A percentile compares a stretch with the other conserved stretches of the same genome.
These are phyloP conservation scores for Acrocyrtus sp. DNA, from an alignment of 2,888 invertebrate species.

Conservation along the genomic window DNA sequence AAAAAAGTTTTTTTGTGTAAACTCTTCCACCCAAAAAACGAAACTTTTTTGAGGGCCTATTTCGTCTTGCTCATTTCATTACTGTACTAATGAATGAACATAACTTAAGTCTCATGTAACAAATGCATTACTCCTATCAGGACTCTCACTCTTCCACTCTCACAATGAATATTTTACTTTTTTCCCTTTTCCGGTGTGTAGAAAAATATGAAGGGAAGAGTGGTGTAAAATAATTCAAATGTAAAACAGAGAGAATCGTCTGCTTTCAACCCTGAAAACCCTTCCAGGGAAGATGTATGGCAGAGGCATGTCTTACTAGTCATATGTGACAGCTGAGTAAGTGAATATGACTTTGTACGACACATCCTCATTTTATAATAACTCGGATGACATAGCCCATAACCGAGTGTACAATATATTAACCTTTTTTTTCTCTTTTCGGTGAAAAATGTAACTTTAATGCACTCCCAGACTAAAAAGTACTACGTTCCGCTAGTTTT, in stretches of 20 bases:
- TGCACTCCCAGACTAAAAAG: conserved; percentile 21
- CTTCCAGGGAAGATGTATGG: not conserved
- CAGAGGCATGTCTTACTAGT: not conserved
- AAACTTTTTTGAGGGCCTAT: not conserved
- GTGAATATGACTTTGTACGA: not conserved
- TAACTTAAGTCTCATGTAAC: not conserved
- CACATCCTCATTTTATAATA: not conserved
- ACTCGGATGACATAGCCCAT: not conserved
- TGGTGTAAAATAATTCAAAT: no score
- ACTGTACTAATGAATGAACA: not conserved
- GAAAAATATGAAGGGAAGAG: not conserved
- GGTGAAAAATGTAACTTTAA: conserved; percentile 38
- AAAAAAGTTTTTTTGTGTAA: not conserved
- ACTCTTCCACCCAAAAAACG: not conserved
- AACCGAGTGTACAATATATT: not conserved
- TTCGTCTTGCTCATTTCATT: not conserved
- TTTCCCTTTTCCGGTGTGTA: not conserved
- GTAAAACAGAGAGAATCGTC: no score
- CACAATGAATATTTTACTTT: not conserved
- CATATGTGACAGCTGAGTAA: not conserved
- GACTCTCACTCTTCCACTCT: not conserved
- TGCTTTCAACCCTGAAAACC: no score
- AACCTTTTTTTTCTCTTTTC: not conserved
- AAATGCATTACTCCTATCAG: not conserved
- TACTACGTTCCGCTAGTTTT: no score